These are phyloP conservation scores for Drosophila pachea DNA, from an alignment of 1,140 invertebrate genomes.

Conservation along the genomic window DNA sequence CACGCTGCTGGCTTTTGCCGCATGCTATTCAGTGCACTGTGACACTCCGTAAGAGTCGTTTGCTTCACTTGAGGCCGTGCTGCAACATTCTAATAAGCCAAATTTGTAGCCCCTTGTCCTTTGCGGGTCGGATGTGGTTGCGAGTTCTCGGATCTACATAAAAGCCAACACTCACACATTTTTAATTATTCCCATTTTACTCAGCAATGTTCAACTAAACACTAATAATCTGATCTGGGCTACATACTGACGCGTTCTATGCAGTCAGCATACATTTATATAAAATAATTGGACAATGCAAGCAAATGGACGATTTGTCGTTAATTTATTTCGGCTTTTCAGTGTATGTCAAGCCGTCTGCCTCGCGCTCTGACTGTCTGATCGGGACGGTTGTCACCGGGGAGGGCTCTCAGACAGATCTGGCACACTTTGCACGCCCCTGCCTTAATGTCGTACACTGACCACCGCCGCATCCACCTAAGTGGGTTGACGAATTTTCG, in stretches of 20 bases:
- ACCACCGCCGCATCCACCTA: conserved; percentile 33
- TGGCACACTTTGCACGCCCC: conserved; percentile 45
- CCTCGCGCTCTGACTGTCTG: conserved; percentile 8
- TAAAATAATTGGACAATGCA: background rate
- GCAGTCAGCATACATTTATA: no score
- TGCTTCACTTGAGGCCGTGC: conserved; percentile 65
- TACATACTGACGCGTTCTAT: no score
- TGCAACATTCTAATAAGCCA: conserved; percentile 70
- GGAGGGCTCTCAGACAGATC: conserved; percentile 10
- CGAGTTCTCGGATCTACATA: background rate
- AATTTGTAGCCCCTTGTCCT: conserved; percentile 59
- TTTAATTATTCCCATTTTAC: no score
- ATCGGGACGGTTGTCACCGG: conserved; percentile 43
- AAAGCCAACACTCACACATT: no score
- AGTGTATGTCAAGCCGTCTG: conserved; percentile 38
- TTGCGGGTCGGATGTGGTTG: background rate
- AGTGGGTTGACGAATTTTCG: conserved; percentile 37
- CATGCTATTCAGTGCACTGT: conserved; percentile 32
- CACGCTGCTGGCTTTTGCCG: conserved; percentile 49
- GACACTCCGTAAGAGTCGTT: conserved; percentile 63
- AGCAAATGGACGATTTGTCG: conserved; percentile 11
- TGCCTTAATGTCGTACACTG: conserved; percentile 21
- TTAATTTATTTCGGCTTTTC: conserved; percentile 60
- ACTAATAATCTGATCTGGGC: no score
- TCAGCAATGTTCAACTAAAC: no score